These are phyloP conservation scores for Pteromalus puparum DNA, from an alignment of 1,140 invertebrate genomes.

Conservation along the genomic window DNA sequence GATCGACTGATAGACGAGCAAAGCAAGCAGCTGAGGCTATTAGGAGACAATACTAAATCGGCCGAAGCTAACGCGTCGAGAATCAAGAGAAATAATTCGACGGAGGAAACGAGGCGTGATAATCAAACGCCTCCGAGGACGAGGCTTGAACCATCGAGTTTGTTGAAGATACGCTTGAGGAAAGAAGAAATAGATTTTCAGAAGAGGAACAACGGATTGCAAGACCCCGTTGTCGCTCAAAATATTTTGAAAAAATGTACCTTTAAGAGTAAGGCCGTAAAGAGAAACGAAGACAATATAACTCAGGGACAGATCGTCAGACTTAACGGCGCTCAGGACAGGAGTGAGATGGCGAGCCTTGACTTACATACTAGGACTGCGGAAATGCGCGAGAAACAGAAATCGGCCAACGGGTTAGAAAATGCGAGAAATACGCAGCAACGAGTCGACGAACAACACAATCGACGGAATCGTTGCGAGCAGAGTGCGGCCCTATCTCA, in stretches of 20 bases:
- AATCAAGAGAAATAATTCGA: neutral
- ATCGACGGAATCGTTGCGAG: slow-evolving; percentile 51
- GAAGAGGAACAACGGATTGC: slow-evolving; percentile 67
- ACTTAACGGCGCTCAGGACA: slow-evolving; percentile 64
- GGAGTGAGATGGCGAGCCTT: neutral
- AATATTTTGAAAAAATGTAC: slow-evolving; percentile 53
- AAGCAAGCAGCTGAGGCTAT: slow-evolving; percentile 57
- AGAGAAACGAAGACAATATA: slow-evolving; percentile 42
- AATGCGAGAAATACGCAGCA: slow-evolving; percentile 55
- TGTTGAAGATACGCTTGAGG: slow-evolving; percentile 61
- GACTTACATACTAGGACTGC: neutral
- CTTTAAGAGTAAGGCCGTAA: slow-evolving; percentile 49
- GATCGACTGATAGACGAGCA: slow-evolving; percentile 66
- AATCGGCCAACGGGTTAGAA: slow-evolving; percentile 61
- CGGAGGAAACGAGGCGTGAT: neutral
- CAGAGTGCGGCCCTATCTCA: no score
- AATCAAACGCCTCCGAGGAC: neutral
- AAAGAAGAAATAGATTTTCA: slow-evolving; percentile 57
- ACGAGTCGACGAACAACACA: slow-evolving; percentile 44
- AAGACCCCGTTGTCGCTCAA: slow-evolving; percentile 53
- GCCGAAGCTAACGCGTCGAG: slow-evolving; percentile 22
- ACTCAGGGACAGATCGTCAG: neutral
- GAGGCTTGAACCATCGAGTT: slow-evolving; percentile 58
- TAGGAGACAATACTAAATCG: neutral
- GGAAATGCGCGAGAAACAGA: slow-evolving; percentile 5